These are phyloP conservation scores for Brienomyrus longianalis DNA, from an alignment of 2,113 vertebrate species.

Conservation along the genomic window DNA sequence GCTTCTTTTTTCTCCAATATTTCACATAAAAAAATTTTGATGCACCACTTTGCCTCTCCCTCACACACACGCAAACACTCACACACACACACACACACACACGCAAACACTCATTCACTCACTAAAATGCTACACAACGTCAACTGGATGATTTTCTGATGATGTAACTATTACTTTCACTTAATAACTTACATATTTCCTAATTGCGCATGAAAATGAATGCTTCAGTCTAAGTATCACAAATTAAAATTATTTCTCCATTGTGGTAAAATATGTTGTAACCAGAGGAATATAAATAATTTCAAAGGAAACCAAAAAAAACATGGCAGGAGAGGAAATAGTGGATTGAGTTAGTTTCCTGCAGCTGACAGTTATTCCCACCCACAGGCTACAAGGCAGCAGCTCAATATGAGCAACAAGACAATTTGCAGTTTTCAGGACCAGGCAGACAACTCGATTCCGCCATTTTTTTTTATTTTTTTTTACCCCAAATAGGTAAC, in stretches of 20 bases:
- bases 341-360: background rate
- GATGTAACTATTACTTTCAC: background rate
- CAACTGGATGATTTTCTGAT: background rate
- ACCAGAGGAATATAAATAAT: background rate
- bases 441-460: background rate
- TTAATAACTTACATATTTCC: background rate
- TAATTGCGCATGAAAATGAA: background rate
- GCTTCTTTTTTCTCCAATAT: background rate
- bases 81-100: too few species aligned
- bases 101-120: background rate
- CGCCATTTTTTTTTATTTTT: background rate
- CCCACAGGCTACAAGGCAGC: too few species aligned
- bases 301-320: too few species aligned
- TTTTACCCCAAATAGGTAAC: background rate
- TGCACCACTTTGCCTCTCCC: background rate
- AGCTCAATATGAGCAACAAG: background rate
- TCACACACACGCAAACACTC: too few species aligned
- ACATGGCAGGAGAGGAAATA: too few species aligned
- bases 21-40: background rate
- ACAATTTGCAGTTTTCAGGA: background rate
- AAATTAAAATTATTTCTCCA: background rate
- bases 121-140: background rate
- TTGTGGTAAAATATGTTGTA: background rate
- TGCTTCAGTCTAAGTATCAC: background rate
- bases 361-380: background rate